Percentiles rank a stretch among this genome's conserved stretches.
These are phyloP conservation scores for Amiota minor DNA, from an alignment of 2,888 invertebrate genomes.

Conservation along the genomic window DNA sequence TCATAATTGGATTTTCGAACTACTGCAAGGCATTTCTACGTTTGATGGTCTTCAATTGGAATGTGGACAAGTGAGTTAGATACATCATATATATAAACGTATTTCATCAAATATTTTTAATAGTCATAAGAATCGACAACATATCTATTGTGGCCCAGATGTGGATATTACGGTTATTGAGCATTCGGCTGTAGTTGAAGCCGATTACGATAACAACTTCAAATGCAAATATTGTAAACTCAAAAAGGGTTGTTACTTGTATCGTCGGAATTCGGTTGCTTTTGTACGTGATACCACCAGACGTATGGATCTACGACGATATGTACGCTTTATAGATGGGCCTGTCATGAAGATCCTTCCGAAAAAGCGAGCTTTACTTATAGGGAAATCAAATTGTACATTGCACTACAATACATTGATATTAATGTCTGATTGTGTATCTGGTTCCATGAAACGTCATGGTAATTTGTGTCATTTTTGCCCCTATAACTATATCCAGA, in stretches of 20 bases:
- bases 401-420: no score
- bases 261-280: conserved; percentile 44
- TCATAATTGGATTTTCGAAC: conserved; percentile 53
- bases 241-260: conserved; percentile 50
- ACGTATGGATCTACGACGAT: conserved; percentile 61
- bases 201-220: conserved; percentile 60
- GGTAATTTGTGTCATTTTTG: no score
- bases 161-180: conserved; percentile 58
- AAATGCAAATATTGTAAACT: conserved; percentile 49
- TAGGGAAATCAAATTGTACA: no score
- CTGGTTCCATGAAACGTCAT: no score
- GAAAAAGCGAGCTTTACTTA: conserved; percentile 38
- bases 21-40: conserved; percentile 52
- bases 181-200: conserved; percentile 60
- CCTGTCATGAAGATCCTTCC: conserved; percentile 47
- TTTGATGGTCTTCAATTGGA: conserved; percentile 48
- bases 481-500: no score
- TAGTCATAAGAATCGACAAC: neutral
- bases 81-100: no score
- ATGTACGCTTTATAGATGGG: conserved; percentile 57
- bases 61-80: conserved; percentile 27
- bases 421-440: no score
- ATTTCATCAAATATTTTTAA: neutral
- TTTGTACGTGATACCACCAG: conserved; percentile 54
- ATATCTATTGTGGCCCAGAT: conserved; percentile 49